Base-by-base conservation (phyloP, 2,113 vertebrate genomes). In the Pachypanchax playfairii region DNA sequence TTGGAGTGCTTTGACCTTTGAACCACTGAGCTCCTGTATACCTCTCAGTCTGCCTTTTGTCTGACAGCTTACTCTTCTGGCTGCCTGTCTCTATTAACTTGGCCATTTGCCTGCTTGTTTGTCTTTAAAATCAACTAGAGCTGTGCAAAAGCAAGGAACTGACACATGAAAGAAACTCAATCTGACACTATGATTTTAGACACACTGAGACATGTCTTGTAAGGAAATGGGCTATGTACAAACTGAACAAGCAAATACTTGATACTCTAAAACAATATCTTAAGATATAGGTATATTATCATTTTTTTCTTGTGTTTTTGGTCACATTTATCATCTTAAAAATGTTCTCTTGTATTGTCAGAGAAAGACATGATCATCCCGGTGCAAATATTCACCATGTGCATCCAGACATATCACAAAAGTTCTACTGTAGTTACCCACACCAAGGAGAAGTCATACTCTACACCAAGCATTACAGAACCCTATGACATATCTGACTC, bases 1-100 rank as follows among this genome's bases (percentile, higher is more conserved):
- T 26, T 43, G 64, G 64, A 86, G 46, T 49, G 84, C 64, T 69
- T 69, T 87, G 78, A 87, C 82, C 85, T 65, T 20, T 42, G 60
- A 75, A 79, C 75, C 39, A 8, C 20, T 53, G 64, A 77, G 73
- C 72, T 74, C 65, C 68, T 68, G 64, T 56, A 70, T 58, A 62
- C 54, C 75, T 73, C 39, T 65, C 29, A 4, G 76, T 70, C 67
- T 56, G 56, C 26, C 59, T 63, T 18, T 52, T 31, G 73, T 65
- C 73, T 65, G 63, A 31, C 41, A 59, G 67, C 55, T 48, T 56
- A 43, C 20, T 33, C 66, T 57, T 68, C 55, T 76, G 58, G 49
- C 52, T 46, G 49, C 33, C 60, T 63, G 52, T 58, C 56, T 72
- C 35, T 54, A 57, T 66, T 31, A 64, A 53, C 49, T 38, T 33